Percentiles rank a stretch among this genome's conserved stretches.
These are phyloP conservation scores for Daphoenositta chrysoptera DNA, from an alignment of 2,113 vertebrate genomes.

Conservation along the genomic window DNA sequence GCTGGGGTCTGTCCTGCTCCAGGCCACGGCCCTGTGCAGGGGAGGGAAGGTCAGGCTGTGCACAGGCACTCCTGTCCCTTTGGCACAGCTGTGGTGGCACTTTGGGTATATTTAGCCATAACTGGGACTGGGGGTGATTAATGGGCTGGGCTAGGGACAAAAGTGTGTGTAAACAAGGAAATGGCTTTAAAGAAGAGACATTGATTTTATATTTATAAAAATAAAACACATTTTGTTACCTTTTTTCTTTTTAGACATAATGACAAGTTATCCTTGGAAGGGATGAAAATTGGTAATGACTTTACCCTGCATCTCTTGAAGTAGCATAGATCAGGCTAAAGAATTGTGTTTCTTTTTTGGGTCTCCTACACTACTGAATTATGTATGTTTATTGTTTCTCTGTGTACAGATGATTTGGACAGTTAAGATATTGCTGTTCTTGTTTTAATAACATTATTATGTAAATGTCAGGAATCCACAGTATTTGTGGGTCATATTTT, in stretches of 20 bases:
- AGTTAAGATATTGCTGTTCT: neutral
- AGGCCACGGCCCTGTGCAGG: too few species aligned
- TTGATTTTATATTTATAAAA: constrained; percentile 38
- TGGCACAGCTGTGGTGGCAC: neutral
- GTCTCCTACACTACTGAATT: neutral
- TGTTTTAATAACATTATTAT: neutral
- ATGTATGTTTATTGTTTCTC: neutral
- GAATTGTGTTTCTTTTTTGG: neutral
- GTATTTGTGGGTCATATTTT: neutral
- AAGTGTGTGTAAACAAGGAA: constrained; percentile 1
- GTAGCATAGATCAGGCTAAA: neutral
- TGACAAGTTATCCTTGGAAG: neutral
- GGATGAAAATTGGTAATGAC: neutral
- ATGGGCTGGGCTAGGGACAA: neutral
- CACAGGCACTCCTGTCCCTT: neutral
- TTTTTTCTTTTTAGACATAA: neutral
- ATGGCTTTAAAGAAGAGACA: constrained; percentile 13
- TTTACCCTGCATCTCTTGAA: neutral
- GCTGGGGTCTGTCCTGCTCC: neutral
- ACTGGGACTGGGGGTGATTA: neutral
- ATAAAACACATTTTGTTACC: neutral
- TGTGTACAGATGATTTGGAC: neutral
- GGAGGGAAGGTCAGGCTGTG: neutral
- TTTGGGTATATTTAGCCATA: neutral
- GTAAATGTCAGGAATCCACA: neutral